These are phyloP conservation scores for Synanthedon myopaeformis DNA, from an alignment of 2,888 invertebrate species.

Conservation along the genomic window DNA sequence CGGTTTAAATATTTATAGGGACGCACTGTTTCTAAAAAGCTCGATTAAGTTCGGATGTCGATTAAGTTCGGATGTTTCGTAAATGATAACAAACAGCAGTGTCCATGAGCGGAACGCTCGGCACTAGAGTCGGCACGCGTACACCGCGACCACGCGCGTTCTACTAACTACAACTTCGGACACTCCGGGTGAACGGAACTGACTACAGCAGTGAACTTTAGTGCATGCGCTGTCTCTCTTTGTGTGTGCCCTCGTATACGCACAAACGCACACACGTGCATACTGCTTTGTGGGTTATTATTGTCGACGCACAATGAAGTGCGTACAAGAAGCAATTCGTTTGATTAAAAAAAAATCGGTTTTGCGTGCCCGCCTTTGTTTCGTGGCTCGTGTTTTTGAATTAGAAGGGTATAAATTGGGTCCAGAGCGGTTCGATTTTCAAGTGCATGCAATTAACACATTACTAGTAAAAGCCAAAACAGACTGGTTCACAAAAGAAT, in stretches of 20 bases:
- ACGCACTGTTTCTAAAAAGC: slow-evolving; percentile 31
- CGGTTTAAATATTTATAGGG: slow-evolving; percentile 20
- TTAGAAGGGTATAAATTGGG: slow-evolving; percentile 38
- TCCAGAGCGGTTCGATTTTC: slow-evolving; percentile 24
- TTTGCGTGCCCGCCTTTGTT: slow-evolving; percentile 38
- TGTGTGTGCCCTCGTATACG: slow-evolving; percentile 18
- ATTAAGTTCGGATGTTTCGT: slow-evolving; percentile 41
- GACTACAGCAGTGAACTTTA: slow-evolving; percentile 28
- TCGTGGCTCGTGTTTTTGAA: slow-evolving; percentile 28
- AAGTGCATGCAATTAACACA: slow-evolving; percentile 34
- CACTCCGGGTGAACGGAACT: slow-evolving; percentile 39
- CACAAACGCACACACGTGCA: slow-evolving; percentile 23
- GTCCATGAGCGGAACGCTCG: slow-evolving; percentile 33
- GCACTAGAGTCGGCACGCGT: slow-evolving; percentile 26
- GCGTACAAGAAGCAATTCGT: slow-evolving; percentile 37
- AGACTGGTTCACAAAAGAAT: neutral
- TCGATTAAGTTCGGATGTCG: slow-evolving; percentile 29
- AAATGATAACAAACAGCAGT: slow-evolving; percentile 36
- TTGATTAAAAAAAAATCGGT: slow-evolving; percentile 45
- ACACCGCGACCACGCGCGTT: slow-evolving; percentile 50
- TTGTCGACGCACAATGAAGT: slow-evolving; percentile 50
- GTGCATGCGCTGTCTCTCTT: slow-evolving; percentile 32
- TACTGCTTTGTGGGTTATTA: slow-evolving; percentile 50
- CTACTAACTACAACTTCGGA: slow-evolving; percentile 37
- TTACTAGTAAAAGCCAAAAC: slow-evolving; percentile 7